Conservation (phyloP, 2,113 vertebrate species). For the Psilopogon haemacephalus region DNA sequence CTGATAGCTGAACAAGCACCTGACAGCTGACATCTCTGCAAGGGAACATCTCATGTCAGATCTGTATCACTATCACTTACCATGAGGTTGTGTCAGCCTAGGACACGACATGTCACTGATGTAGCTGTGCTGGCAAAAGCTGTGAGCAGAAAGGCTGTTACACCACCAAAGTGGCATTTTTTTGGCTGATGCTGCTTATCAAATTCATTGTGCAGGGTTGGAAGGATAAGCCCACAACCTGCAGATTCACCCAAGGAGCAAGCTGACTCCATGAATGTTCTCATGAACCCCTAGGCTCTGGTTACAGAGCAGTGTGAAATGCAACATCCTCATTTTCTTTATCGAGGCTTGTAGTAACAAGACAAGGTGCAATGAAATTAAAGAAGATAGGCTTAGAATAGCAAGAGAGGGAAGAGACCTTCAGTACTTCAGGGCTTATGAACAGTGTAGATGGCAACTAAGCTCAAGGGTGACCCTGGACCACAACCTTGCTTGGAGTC, state of each 20-base stretch:
- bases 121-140: background rate
- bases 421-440: background rate
- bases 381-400: background rate
- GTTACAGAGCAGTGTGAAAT: background rate
- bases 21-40: background rate
- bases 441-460: background rate
- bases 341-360: accelerated
- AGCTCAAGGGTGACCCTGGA: background rate
- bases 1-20: background rate
- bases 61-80: accelerated
- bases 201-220: accelerated
- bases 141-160: background rate
- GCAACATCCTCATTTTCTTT: background rate
- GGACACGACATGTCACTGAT: background rate
- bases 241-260: background rate
- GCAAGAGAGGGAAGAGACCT: accelerated
- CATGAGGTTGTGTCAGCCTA: accelerated
- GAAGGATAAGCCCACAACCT: background rate
- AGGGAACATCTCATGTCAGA: background rate
- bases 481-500: accelerated
- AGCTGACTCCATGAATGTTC: background rate
- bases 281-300: background rate
- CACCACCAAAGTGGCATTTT: background rate
- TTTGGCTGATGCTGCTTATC: accelerated
- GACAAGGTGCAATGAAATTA: background rate